Percentiles rank a stretch among this genome's conserved stretches.
These are phyloP conservation scores for Danio aesculapii DNA, from an alignment of 2,797 vertebrate species.

Conservation along the genomic window DNA sequence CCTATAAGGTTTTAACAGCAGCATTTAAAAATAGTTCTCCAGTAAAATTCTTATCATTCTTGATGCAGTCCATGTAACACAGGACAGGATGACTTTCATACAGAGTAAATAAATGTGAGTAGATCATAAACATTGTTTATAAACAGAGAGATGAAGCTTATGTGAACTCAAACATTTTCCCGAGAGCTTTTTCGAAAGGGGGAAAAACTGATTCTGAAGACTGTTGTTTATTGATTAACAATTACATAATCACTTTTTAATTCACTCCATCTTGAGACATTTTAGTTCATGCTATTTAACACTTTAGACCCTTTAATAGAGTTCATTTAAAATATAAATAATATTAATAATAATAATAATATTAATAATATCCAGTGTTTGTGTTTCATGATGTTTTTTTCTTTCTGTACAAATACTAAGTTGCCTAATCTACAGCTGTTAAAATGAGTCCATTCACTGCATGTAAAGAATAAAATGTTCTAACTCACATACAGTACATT, in stretches of 20 bases:
- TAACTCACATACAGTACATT: neutral
- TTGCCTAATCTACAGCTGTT: neutral
- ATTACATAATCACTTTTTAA: constrained; percentile 8
- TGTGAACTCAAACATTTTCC: neutral
- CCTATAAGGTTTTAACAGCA: neutral
- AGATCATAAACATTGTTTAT: neutral
- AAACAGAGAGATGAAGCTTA: neutral
- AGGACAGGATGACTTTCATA: neutral
- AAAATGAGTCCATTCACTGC: neutral
- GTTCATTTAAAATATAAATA: neutral
- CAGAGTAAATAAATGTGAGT: neutral
- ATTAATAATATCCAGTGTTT: neutral
- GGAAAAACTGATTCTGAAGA: neutral
- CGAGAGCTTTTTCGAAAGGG: neutral
- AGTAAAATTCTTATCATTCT: neutral
- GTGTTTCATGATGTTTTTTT: neutral
- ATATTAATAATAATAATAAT: too few relatives aligned
- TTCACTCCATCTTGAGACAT: neutral
- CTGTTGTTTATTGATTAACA: neutral
- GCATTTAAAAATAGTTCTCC: neutral
- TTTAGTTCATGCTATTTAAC: neutral
- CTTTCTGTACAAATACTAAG: neutral
- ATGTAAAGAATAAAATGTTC: neutral
- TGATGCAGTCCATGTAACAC: neutral
- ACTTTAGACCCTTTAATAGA: neutral